Evolutionary conservation across 2,797 vertebrate genomes (phyloP), one percentile per base, ranked within the genome.

Genomic region (Pipistrellus pipistrellus): DNA sequence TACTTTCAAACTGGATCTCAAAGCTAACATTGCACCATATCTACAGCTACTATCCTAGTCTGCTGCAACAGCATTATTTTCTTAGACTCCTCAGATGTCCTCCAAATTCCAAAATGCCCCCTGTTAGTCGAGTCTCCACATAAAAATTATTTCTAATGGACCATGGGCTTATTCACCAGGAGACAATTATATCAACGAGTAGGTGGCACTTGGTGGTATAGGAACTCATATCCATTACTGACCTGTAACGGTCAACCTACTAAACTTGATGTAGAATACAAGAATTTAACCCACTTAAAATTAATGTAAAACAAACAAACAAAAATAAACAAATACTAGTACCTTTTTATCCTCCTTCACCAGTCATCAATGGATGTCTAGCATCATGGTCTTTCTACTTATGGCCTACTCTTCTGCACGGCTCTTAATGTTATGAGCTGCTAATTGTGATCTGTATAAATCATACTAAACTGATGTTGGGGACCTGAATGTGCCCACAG

Each of bases 361-460:
- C n/a, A 68, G 1, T 25, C 53, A 73, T 85, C 69, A 77, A 2
- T 27, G 35, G 41, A 12, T 86, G 17, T 51, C 35, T 57, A 91
- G 44, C 69, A 90, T 44, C 48, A 46, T 69, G 6, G 51, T 68
- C 66, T 72, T 95, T 75, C 66, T 76, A 11, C 46, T 68, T 38
- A 30, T 66, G 59, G 23, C 8, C 59, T 88, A 59, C 41, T 55
- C 44, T 85, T 89, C 41, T 27, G 41, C 75, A 81, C 38, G 57
- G 64, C 2, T 94, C 55, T 75, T 38, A 13, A 55, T 80, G 71
- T 38, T 77, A 95, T 90, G 83, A 86, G 46, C 82, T 90, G 35
- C 41, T 88, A 88, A 93, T 27, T 93, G 78, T 41, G 87, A 90
- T 25, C 44, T 88, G 17, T 81, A 48, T 44, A 75, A 90, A 38